Evolutionary conservation across 1,140 invertebrate species (phyloP).

Genomic region (Eriocheir sinensis): DNA sequence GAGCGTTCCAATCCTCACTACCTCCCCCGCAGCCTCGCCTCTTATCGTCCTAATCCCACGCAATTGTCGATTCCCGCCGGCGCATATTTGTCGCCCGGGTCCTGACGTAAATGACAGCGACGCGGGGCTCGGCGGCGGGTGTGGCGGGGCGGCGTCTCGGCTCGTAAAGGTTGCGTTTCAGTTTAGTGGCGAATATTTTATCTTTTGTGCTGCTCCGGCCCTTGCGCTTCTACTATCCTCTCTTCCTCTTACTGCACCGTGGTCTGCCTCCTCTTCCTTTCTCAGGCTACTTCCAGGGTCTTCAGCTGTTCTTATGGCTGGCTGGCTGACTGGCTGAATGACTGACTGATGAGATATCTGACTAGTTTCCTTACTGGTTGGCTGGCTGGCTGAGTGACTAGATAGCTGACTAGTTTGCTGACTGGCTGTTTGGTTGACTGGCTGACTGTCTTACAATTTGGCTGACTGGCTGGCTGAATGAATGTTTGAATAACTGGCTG

Average conservation of each 20-base stretch:
- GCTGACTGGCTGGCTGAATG: too few relatives aligned
- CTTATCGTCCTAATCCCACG: constrained; percentile 3
- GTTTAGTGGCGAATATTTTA: constrained; percentile 17
- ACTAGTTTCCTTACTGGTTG: too few relatives aligned
- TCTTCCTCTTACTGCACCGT: neutral
- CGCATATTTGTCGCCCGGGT: neutral
- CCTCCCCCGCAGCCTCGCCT: neutral
- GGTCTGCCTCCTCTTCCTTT: neutral
- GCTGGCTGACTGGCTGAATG: too few relatives aligned
- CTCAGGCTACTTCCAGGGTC: neutral
- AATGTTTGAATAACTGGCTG: too few relatives aligned
- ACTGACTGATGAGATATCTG: too few relatives aligned
- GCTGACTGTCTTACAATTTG: too few relatives aligned
- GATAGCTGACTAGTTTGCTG: too few relatives aligned
- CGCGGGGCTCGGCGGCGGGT: neutral
- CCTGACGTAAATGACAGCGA: neutral
- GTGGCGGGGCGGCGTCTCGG: neutral
- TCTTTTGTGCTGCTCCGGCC: neutral
- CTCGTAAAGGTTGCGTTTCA: constrained; percentile 13
- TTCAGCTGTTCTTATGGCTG: neutral
- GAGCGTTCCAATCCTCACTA: neutral
- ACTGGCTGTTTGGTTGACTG: too few relatives aligned
- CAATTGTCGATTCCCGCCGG: neutral
- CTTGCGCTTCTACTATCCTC: neutral
- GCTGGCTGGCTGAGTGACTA: too few relatives aligned